These are phyloP conservation scores for Antigone vipio DNA, from an alignment of 2,113 vertebrate genomes.

Conservation along the genomic window DNA sequence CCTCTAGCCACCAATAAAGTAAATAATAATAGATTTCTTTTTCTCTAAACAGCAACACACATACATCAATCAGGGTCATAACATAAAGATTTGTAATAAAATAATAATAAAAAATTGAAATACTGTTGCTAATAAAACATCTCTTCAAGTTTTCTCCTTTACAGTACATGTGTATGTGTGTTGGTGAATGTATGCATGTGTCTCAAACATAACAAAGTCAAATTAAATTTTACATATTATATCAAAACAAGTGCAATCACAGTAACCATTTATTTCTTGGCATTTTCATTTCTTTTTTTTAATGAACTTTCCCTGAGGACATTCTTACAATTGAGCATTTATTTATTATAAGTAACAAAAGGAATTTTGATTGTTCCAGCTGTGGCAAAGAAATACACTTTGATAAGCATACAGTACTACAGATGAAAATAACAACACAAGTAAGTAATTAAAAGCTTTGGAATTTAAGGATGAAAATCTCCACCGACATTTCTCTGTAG, in stretches of 20 bases:
- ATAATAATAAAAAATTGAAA: slow-evolving; percentile 69
- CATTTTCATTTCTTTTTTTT: slow-evolving; percentile 62
- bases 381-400: slow-evolving; percentile 58
- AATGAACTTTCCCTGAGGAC: slow-evolving; percentile 71
- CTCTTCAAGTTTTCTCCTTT: slow-evolving; percentile 56
- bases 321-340: slow-evolving; percentile 68
- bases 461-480: slow-evolving; percentile 1
- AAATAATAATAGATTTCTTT: slow-evolving; percentile 18
- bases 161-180: background rate
- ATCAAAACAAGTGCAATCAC: slow-evolving; percentile 69
- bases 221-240: slow-evolving; percentile 75
- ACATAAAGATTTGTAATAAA: slow-evolving; percentile 46
- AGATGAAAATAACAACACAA: slow-evolving; percentile 50
- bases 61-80: slow-evolving; percentile 15
- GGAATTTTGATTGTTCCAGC: slow-evolving; percentile 64
- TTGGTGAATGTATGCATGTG: background rate
- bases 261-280: slow-evolving; percentile 67
- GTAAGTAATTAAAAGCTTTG: slow-evolving; percentile 4
- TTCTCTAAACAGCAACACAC: background rate
- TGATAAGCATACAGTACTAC: slow-evolving; percentile 46
- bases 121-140: slow-evolving; percentile 56
- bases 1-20: background rate
- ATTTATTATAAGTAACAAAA: slow-evolving; percentile 73
- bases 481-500: background rate
- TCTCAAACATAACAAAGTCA: slow-evolving; percentile 31